phyloP scores from a whole-genome alignment of 2,888 invertebrate species.

The Chydorus sphaericus region DNA sequence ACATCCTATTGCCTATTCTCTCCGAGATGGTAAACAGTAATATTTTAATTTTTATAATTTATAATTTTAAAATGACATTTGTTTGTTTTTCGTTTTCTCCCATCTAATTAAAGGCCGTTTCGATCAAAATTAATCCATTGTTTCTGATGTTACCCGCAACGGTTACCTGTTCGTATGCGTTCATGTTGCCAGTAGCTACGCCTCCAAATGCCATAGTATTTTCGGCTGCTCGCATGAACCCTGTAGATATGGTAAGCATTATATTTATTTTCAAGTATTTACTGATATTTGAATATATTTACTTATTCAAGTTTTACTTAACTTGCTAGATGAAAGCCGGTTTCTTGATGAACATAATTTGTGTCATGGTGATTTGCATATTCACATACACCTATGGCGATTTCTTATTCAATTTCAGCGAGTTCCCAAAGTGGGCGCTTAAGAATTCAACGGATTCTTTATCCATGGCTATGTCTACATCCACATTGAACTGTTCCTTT shows the following conservation, averaged over 20 bases:
- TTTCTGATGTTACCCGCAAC: constrained; percentile 81
- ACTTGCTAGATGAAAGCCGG: too few species aligned
- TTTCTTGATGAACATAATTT: too few species aligned
- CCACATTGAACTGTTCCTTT: too few species aligned
- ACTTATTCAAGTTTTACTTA: too few species aligned
- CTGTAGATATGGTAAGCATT: constrained; percentile 61
- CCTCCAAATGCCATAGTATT: constrained; percentile 90
- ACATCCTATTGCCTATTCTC: constrained; percentile 72
- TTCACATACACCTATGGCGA: too few species aligned
- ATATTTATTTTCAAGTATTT: too few species aligned
- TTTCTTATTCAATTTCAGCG: too few species aligned
- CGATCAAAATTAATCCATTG: constrained; percentile 61
- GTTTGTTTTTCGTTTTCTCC: constrained; percentile 20
- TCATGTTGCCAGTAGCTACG: constrained; percentile 84
- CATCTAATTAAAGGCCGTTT: constrained; percentile 41
- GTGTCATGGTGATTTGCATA: too few species aligned
- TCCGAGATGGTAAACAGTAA: constrained; percentile 55
- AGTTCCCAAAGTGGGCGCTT: too few species aligned
- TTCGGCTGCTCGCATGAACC: constrained; percentile 62
- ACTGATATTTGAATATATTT: too few species aligned
- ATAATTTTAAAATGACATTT: constrained; percentile 15
- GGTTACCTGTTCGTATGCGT: constrained; percentile 71
- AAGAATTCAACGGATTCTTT: too few species aligned
- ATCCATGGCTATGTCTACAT: too few species aligned
- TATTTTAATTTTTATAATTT: background rate